These are phyloP conservation scores for Myiothlypis coronata DNA, from an alignment of 2,797 vertebrate species.

Conservation along the genomic window DNA sequence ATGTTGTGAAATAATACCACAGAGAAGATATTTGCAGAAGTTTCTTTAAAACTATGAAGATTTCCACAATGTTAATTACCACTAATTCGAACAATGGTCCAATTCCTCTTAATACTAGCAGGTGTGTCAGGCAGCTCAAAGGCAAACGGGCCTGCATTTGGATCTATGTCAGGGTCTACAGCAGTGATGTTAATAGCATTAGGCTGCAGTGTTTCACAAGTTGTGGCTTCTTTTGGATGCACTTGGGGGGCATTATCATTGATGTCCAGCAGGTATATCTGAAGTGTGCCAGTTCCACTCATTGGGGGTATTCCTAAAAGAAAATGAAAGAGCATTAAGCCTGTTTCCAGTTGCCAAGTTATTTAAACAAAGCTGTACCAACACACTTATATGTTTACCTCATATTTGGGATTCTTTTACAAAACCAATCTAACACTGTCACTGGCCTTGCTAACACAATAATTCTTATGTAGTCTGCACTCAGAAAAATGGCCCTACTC, in stretches of 20 bases:
- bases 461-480: background rate
- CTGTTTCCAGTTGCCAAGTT: background rate
- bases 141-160: constrained; percentile 92
- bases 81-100: constrained; percentile 89
- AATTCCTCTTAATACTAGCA: constrained; percentile 86
- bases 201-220: constrained; percentile 89
- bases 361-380: background rate
- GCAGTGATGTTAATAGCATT: constrained; percentile 95
- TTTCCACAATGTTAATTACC: constrained; percentile 71
- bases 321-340: background rate
- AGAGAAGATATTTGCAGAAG: background rate
- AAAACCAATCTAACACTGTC: background rate
- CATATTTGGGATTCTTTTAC: background rate
- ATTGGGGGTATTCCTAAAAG: constrained; percentile 87
- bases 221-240: constrained; percentile 90
- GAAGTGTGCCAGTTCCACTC: constrained; percentile 92
- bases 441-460: background rate
- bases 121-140: constrained; percentile 89
- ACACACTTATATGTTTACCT: background rate
- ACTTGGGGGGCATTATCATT: constrained; percentile 95
- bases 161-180: constrained; percentile 87
- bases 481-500: background rate
- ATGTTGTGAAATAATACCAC: background rate
- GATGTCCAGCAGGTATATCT: constrained; percentile 92
- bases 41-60: background rate